These are phyloP conservation scores for Drosophila borealis DNA, from an alignment of 2,888 invertebrate genomes.

Conservation along the genomic window DNA sequence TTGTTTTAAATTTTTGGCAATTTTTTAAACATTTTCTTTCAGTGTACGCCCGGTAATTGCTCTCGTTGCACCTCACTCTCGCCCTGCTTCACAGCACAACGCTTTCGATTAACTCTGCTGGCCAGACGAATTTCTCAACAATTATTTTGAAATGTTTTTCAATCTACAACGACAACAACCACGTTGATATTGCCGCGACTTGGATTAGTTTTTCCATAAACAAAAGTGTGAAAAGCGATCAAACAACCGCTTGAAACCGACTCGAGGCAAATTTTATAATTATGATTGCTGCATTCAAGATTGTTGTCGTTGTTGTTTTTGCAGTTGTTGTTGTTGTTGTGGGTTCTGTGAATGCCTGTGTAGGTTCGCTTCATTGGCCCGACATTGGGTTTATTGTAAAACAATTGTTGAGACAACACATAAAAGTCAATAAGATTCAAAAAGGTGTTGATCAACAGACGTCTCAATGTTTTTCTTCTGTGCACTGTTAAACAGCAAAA, in stretches of 20 bases:
- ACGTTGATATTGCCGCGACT: slow-evolving; percentile 23
- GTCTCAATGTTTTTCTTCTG: slow-evolving; percentile 63
- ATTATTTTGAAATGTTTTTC: slow-evolving; percentile 80
- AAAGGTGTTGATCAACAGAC: slow-evolving; percentile 57
- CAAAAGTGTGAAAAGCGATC: slow-evolving; percentile 52
- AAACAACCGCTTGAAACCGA: slow-evolving; percentile 54
- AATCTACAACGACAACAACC: slow-evolving; percentile 50
- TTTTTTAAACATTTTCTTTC: slow-evolving; percentile 1
- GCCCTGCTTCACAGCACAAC: too few relatives aligned
- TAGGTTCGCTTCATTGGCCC: slow-evolving; percentile 44
- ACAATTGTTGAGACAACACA: slow-evolving; percentile 72
- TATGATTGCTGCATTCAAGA: slow-evolving; percentile 64
- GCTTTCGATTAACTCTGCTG: slow-evolving; percentile 18
- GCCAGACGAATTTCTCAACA: slow-evolving; percentile 77
- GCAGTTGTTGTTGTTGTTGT: background rate
- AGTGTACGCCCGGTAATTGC: slow-evolving; percentile 48
- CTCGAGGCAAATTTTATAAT: slow-evolving; percentile 61
- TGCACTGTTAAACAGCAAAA: slow-evolving; percentile 3
- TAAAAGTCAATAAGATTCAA: slow-evolving; percentile 58
- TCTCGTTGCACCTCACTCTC: slow-evolving; percentile 3
- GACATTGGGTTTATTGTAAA: slow-evolving; percentile 70
- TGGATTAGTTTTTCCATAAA: slow-evolving; percentile 60
- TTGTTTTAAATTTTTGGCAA: too few relatives aligned
- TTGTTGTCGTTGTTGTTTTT: slow-evolving; percentile 28
- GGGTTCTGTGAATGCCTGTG: slow-evolving; percentile 3